phyloP scores from a whole-genome alignment of 2,797 vertebrate species.

The Chromis chromis region DNA sequence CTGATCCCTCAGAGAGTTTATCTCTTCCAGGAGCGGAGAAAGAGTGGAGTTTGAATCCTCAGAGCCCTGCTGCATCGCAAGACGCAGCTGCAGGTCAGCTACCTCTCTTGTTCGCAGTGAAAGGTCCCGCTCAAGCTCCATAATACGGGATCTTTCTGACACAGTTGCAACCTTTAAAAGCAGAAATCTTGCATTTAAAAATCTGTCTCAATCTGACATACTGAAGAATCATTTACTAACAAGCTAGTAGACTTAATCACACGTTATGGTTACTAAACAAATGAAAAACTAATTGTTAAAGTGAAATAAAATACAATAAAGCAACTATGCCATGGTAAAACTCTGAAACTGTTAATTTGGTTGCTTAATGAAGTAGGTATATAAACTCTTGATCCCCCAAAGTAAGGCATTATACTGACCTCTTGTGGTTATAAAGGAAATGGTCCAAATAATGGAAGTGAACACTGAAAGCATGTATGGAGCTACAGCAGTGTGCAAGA shows the following conservation, averaged over 20 bases:
- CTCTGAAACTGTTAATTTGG: neutral
- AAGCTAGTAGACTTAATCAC: conserved; percentile 10
- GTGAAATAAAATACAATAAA: conserved; percentile 12
- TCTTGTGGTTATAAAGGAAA: conserved; percentile 63
- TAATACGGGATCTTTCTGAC: conserved; percentile 96
- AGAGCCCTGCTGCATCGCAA: conserved; percentile 86
- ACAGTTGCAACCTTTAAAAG: conserved; percentile 94
- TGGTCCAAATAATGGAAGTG: conserved; percentile 56
- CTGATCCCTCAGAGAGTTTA: conserved; percentile 89
- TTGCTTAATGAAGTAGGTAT: conserved; percentile 22
- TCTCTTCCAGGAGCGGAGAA: conserved; percentile 90
- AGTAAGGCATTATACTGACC: conserved; percentile 64
- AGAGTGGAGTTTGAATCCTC: conserved; percentile 76
- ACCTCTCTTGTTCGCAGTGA: conserved; percentile 89
- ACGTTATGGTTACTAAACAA: neutral
- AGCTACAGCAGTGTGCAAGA: conserved; percentile 37
- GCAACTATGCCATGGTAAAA: neutral
- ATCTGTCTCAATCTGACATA: conserved; percentile 3
- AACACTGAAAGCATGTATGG: conserved; percentile 62
- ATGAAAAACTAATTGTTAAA: neutral
- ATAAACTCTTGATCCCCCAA: conserved; percentile 15
- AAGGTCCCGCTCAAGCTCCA: conserved; percentile 96
- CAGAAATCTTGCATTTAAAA: conserved; percentile 65
- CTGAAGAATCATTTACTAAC: conserved; percentile 10
- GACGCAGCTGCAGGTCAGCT: conserved; percentile 88